phyloP scores from a whole-genome alignment of 2,888 invertebrate genomes.

The Andrena hattorfiana region DNA sequence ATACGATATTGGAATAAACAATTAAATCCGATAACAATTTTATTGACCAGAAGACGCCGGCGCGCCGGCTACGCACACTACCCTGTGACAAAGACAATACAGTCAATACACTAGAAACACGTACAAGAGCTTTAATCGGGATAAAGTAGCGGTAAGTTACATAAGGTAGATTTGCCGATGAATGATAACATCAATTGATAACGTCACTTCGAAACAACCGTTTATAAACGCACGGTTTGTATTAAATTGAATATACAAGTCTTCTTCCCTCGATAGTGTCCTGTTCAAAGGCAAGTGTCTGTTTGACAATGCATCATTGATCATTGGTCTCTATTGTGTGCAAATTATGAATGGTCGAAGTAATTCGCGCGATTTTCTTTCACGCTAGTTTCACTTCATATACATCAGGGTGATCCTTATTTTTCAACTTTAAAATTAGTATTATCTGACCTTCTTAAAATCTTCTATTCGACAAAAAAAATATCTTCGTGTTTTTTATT shows the following conservation, averaged over 20 bases:
- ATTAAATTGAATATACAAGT: constrained; percentile 3
- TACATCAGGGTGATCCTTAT: too few relatives aligned
- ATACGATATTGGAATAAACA: constrained; percentile 37
- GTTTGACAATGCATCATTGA: neutral
- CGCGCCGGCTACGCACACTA: constrained; percentile 47
- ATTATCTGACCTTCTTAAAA: too few relatives aligned
- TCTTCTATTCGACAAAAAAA: too few relatives aligned
- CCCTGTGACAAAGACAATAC: constrained; percentile 10
- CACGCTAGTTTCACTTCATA: neutral
- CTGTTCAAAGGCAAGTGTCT: constrained; percentile 40
- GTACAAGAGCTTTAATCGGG: constrained; percentile 36
- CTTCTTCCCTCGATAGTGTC: neutral
- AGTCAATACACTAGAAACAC: constrained; percentile 10
- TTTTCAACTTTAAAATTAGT: too few relatives aligned
- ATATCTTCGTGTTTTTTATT: too few relatives aligned
- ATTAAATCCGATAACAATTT: constrained; percentile 57
- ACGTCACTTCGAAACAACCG: constrained; percentile 23
- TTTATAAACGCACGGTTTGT: constrained; percentile 12
- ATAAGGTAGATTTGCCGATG: constrained; percentile 55
- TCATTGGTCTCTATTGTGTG: neutral
- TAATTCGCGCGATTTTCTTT: neutral
- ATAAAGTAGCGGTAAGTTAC: constrained; percentile 51
- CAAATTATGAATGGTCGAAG: constrained; percentile 4
- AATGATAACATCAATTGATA: constrained; percentile 53
- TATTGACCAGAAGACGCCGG: constrained; percentile 64